Conservation (phyloP, 2,113 vertebrate genomes). For the Corythoichthys intestinalis region DNA sequence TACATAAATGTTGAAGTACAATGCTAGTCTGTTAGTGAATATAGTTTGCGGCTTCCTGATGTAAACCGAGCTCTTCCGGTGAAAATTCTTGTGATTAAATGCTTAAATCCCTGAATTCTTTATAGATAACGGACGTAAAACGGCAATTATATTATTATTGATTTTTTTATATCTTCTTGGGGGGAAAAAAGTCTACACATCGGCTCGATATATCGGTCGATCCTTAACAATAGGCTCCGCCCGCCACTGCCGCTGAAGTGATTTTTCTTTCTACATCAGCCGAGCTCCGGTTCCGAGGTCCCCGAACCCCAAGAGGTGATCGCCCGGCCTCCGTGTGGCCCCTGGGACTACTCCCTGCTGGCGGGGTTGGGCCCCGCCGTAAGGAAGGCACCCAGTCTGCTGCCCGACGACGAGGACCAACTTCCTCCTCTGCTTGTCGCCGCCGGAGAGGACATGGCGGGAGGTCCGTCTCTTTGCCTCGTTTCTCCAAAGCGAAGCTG, state of each 20-base stretch:
- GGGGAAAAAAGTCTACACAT: background rate
- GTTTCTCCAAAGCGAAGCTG: background rate
- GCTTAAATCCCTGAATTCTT: too few species aligned
- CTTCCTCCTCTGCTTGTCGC: constrained; percentile 84
- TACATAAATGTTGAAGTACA: too few species aligned
- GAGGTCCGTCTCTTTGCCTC: constrained; percentile 68
- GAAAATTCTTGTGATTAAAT: too few species aligned
- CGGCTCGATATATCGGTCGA: background rate
- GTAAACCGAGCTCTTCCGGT: too few species aligned
- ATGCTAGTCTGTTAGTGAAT: too few species aligned
- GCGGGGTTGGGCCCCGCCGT: constrained; percentile 75
- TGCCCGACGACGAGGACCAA: constrained; percentile 76
- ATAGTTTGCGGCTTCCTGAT: too few species aligned
- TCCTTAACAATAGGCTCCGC: too few species aligned
- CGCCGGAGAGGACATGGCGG: constrained; percentile 70
- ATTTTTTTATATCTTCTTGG: background rate
- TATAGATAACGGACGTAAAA: too few species aligned
- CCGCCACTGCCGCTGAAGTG: too few species aligned
- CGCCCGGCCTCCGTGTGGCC: constrained; percentile 45
- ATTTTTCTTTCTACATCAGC: constrained; percentile 31
- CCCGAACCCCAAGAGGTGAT: constrained; percentile 48
- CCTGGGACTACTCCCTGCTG: constrained; percentile 77
- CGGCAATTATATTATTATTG: too few species aligned
- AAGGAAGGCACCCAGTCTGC: constrained; percentile 71
- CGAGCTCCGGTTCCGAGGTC: constrained; percentile 32